These are phyloP conservation scores for Bergia sp. DNA, from an alignment of 92 coral and sea anemone species.

Conservation along the genomic window DNA sequence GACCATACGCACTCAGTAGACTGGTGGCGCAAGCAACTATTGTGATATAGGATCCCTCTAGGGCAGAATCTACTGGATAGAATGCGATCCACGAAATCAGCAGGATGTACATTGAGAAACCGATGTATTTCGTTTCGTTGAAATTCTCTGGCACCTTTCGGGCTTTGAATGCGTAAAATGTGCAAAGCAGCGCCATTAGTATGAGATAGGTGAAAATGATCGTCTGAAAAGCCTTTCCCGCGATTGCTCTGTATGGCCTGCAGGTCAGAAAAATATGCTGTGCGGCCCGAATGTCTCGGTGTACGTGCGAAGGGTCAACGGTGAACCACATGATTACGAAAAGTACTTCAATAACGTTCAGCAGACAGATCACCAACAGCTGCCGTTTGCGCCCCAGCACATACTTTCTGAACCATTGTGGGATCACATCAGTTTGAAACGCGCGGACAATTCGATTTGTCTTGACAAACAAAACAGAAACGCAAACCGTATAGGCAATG, in stretches of 20 bases:
- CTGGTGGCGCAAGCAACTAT: conserved; percentile 68
- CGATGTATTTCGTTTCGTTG: conserved; percentile 83
- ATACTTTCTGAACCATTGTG: conserved; percentile 52
- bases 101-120: conserved; percentile 75
- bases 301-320: conserved; percentile 48
- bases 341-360: conserved; percentile 50
- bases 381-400: conserved; percentile 56
- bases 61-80: conserved; percentile 69
- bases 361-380: conserved; percentile 39
- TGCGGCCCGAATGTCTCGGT: conserved; percentile 43
- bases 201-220: conserved; percentile 56
- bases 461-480: conserved; percentile 73
- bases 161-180: conserved; percentile 84
- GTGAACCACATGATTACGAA: conserved; percentile 49
- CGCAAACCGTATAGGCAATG: conserved; percentile 67
- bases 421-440: conserved; percentile 59
- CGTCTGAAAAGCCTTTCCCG: conserved; percentile 60
- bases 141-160: conserved; percentile 81
- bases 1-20: conserved; percentile 70
- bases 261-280: conserved; percentile 61
- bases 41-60: conserved; percentile 62
- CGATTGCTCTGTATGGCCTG: conserved; percentile 41
- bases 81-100: conserved; percentile 73
- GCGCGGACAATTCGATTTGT: conserved; percentile 78
- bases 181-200: conserved; percentile 63